phyloP scores from a whole-genome alignment of 2,888 invertebrate genomes.

The Parapristionchus giblindavisi region DNA sequence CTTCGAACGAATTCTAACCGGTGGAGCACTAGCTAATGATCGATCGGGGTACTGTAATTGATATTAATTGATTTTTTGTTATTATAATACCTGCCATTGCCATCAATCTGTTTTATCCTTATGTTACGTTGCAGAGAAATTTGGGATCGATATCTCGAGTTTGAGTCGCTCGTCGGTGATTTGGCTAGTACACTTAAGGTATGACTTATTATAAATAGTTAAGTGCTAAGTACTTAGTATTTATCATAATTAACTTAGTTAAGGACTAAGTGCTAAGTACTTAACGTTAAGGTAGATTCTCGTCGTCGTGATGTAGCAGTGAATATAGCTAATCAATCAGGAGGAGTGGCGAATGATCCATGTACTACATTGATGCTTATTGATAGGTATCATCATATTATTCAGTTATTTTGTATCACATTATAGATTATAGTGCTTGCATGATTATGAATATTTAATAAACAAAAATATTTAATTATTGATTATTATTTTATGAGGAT shows the following conservation, averaged over 20 bases:
- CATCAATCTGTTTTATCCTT: not conserved
- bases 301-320: constrained; percentile 75
- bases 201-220: constrained; percentile 77
- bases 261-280: not conserved
- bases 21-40: constrained; percentile 87
- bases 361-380: constrained; percentile 95
- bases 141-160: constrained; percentile 97
- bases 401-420: not conserved
- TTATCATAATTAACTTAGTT: too few relatives aligned
- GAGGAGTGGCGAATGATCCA: constrained; percentile 93
- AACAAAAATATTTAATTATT: not conserved
- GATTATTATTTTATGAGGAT: too few relatives aligned
- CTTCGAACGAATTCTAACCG: constrained; percentile 93
- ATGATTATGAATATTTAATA: constrained; percentile 37
- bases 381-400: too few relatives aligned
- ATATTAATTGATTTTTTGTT: not conserved
- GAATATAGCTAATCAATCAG: too few relatives aligned
- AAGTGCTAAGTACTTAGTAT: constrained; percentile 78
- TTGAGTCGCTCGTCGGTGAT: constrained; percentile 98
- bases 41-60: constrained; percentile 72
- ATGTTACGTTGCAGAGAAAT: constrained; percentile 79
- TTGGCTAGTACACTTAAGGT: constrained; percentile 96
- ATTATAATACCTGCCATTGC: not conserved
- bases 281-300: constrained; percentile 25
- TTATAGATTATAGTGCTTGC: constrained; percentile 68